Evolutionary conservation across 2,113 vertebrate genomes (phyloP), one percentile per base, ranked within the genome.

Genomic region (Pedetes capensis): DNA sequence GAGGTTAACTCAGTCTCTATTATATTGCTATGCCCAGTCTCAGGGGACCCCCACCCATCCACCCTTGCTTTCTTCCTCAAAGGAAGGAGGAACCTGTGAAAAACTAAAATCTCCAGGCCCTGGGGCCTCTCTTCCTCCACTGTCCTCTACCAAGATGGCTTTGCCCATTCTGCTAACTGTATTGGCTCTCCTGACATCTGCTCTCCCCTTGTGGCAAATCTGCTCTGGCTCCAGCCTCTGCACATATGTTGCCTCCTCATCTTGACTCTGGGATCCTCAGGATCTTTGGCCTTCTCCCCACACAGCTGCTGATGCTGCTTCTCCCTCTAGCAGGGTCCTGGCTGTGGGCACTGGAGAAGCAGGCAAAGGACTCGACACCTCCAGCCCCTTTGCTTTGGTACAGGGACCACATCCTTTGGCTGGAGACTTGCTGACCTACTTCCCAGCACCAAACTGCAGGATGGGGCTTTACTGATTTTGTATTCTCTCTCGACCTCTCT

Each of bases 81-180:
- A 39, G 25, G 20, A 6, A 1, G 5, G 42, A 66, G 20, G 27
- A 74, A 9, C 8, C 37, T 47, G 29, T 23, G 22, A 66, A 79
- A 55, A 25, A 27, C 63, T 32, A 3, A 8, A 0, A 32, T 42
- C 63, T 44, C 0, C 37, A 49, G 17, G 16, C 32, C 5, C 6
- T 32, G 13, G 37, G 37, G 6, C 44, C 10, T 29, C 61, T 11
- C 1, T 22, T 16, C 63, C 27, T n/a, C 6, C 29, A n/a, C 27
- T n/a, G 37, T 10, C 32, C 17, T 42, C 71, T 20, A 0, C 0
- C 1, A 1, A 8, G n/a, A 23, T 27, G 29, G 32, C 71, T 57
- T 22, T 39, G 17, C 25, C 42, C n/a, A 18, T n/a, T n/a, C n/a
- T n/a, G n/a, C n/a, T n/a, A n/a, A n/a, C 75, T 29, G 34, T 11